phyloP scores from a whole-genome alignment of 2,888 invertebrate species.

The Dorcus hopei region DNA sequence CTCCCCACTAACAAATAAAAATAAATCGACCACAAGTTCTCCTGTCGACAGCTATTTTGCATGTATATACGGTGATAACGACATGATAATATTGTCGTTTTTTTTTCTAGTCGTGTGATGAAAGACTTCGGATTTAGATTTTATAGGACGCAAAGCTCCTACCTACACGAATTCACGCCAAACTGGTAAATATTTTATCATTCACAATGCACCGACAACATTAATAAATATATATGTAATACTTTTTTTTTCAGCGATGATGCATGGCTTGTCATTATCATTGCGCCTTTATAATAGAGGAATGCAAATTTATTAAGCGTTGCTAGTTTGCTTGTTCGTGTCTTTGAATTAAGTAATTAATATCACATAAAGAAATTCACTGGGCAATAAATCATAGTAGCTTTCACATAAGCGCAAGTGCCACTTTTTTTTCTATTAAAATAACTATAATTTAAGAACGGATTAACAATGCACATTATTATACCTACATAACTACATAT shows the following conservation, averaged over 20 bases:
- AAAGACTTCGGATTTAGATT: neutral
- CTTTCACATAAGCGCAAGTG: no score
- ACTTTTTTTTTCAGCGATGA: conserved; percentile 6
- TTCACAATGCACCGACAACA: conserved; percentile 2
- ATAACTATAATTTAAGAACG: no score
- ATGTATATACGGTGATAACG: conserved; percentile 1
- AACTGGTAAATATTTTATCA: conserved; percentile 13
- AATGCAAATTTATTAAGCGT: conserved; percentile 13
- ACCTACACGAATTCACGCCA: conserved; percentile 12
- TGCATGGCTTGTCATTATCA: conserved; percentile 15
- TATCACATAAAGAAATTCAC: neutral
- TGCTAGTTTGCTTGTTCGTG: conserved; percentile 11
- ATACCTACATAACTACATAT: no score
- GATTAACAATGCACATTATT: no score
- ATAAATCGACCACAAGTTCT: neutral
- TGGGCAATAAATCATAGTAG: no score
- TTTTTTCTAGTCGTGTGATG: neutral
- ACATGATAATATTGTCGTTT: neutral
- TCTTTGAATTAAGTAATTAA: conserved; percentile 12
- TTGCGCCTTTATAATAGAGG: conserved; percentile 11
- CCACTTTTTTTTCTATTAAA: no score
- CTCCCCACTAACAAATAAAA: conserved; percentile 2
- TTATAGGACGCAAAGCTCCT: neutral
- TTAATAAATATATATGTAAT: conserved; percentile 5
- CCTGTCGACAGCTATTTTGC: conserved; percentile 1